Percentiles rank a stretch among this genome's conserved stretches.
Evolutionary conservation across 37 sponge, comb jelly and placozoan genomes (phyloP).

Genomic region (Cliona cf. orientalis): DNA sequence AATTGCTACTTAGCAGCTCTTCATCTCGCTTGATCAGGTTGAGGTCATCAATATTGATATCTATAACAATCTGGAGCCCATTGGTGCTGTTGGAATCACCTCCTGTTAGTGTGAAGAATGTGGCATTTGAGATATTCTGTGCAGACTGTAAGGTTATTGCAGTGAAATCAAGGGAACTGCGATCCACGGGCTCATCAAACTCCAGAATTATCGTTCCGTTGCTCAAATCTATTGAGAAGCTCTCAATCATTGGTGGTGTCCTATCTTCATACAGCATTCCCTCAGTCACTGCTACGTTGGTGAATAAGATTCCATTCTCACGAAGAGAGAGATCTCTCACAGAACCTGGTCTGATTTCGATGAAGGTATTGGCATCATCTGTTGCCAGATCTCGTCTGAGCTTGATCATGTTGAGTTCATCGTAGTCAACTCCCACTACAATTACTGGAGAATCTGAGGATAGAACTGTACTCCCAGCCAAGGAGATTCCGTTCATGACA

Average conservation of each 20-base stretch:
- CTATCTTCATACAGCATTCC: slow-evolving; percentile 34
- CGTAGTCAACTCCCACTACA: slow-evolving; percentile 59
- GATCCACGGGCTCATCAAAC: slow-evolving; percentile 85
- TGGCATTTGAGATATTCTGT: slow-evolving; percentile 24
- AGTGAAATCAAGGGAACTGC: slow-evolving; percentile 36
- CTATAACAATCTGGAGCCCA: slow-evolving; percentile 50
- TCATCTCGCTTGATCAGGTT: slow-evolving; percentile 79
- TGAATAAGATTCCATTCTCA: slow-evolving; percentile 22
- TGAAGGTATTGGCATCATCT: slow-evolving; percentile 49
- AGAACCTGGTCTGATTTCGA: slow-evolving; percentile 23
- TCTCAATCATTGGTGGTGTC: slow-evolving; percentile 44
- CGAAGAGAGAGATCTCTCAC: slow-evolving; percentile 61
- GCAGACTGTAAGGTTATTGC: slow-evolving; percentile 79
- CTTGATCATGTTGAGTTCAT: slow-evolving; percentile 70
- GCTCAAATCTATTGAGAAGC: slow-evolving; percentile 65
- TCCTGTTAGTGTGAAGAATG: slow-evolving; percentile 59
- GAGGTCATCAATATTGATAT: slow-evolving; percentile 61
- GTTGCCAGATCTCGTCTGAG: slow-evolving; percentile 66
- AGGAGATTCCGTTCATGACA: neutral
- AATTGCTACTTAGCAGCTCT: slow-evolving; percentile 36
- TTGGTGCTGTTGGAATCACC: slow-evolving; percentile 72
- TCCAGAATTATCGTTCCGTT: slow-evolving; percentile 50
- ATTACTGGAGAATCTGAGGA: slow-evolving; percentile 46
- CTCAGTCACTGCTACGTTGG: neutral
- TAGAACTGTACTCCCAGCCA: slow-evolving; percentile 36